Base-by-base conservation (phyloP, 2,888 invertebrate species). In the Plebejus argus region DNA sequence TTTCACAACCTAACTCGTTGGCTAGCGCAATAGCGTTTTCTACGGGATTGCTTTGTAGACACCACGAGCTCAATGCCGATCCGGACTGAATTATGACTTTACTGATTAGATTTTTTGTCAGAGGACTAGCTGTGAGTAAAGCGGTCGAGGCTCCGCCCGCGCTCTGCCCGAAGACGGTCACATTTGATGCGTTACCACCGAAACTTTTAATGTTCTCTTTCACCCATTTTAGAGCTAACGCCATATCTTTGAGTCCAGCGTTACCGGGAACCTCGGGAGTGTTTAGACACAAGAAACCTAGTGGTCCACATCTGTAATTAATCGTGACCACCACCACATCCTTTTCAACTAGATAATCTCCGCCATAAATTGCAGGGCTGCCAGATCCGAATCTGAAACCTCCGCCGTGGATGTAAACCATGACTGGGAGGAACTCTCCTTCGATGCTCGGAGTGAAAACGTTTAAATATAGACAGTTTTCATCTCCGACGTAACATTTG, bases 391-490 rank as follows among this genome's bases (percentile, higher is more conserved):
- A 90, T 10, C 89, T 84, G 82, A 94, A 94, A 0, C 91, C 95
- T 0, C 95, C 95, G 1, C 95, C 95, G 71, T 95, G 95, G 76
- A 95, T 89, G 86, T 87, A 95, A 1, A 95, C 86, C 95, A 95
- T 95, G 8, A 95, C 95, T 0, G 95, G 95, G 0, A 92, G 87
- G 83, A 91, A 89, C 1, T 88, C 89, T 0, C 89, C 88, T 74
- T 94, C 93, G 74, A 96, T 86, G 80, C 92, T 94, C 0, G 96
- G 96, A 0, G 95, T 95, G 88, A 95, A 96, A 0, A 96, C 94
- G 85, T 96, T 97, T 2, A 97, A 89, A 85, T 96, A 96, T 0
- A 97, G 92, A 82, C 96, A 97, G 86, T 96, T 96, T 82, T 97
- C 96, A 76, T 88, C 91, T 0, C 96, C 96, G 0, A 88, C 83